Percentiles rank a stretch among this genome's conserved stretches.
Evolutionary conservation across 2,113 vertebrate species (phyloP).

Genomic region (Salvator merianae): DNA sequence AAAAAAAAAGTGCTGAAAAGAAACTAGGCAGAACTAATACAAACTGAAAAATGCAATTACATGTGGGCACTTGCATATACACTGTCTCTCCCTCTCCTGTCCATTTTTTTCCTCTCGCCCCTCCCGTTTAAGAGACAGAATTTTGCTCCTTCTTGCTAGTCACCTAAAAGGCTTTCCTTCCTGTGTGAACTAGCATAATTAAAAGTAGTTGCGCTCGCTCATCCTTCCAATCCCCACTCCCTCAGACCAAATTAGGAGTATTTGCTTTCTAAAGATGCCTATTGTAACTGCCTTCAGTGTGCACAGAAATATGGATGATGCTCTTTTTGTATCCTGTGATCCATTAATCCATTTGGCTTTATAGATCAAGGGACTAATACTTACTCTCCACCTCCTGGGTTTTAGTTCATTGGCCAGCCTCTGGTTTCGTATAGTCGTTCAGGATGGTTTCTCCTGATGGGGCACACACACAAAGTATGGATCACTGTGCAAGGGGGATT

Average conservation of each 20-base stretch:
- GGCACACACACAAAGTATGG: constrained; percentile 25
- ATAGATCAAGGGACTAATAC: constrained; percentile 80
- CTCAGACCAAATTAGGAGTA: constrained; percentile 73
- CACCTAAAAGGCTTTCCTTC: constrained; percentile 69
- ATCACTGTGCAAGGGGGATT: constrained; percentile 33
- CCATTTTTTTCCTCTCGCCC: not conserved
- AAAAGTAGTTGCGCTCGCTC: constrained; percentile 67
- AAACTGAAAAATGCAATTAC: constrained; percentile 48
- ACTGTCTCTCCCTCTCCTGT: not conserved
- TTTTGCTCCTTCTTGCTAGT: not conserved
- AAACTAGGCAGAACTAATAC: constrained; percentile 55
- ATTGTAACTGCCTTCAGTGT: constrained; percentile 77
- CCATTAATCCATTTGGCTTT: constrained; percentile 81
- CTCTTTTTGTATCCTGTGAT: constrained; percentile 80
- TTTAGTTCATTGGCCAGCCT: constrained; percentile 67
- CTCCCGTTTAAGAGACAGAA: not conserved
- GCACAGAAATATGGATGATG: constrained; percentile 78
- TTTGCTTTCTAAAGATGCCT: constrained; percentile 76
- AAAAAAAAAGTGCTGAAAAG: constrained; percentile 57
- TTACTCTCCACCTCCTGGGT: constrained; percentile 69
- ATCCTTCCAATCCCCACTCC: constrained; percentile 58
- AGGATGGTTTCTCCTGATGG: constrained; percentile 27
- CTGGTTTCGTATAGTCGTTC: constrained; percentile 20
- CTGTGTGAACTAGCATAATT: constrained; percentile 49
- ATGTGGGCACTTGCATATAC: not conserved